These are phyloP conservation scores for Xanthia icteritia DNA, from an alignment of 2,888 invertebrate genomes.

Conservation along the genomic window DNA sequence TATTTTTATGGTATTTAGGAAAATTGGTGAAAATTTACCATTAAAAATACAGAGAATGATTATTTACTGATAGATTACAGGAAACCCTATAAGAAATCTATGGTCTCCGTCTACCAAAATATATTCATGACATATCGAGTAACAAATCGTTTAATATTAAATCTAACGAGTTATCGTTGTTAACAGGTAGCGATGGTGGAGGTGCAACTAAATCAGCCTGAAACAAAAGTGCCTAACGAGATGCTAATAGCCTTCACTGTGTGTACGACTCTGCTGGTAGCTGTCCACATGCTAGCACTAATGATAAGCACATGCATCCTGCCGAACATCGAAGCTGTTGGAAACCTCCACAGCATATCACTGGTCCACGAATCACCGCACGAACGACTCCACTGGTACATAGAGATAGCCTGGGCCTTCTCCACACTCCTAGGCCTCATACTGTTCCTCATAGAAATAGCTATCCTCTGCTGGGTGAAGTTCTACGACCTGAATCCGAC, in stretches of 20 bases:
- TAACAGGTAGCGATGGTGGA: slow-evolving; percentile 96
- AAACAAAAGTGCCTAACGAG: slow-evolving; percentile 93
- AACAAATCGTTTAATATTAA: background rate
- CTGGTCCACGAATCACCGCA: slow-evolving; percentile 97
- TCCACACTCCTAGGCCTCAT: slow-evolving; percentile 98
- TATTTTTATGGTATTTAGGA: too few relatives aligned
- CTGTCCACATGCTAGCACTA: slow-evolving; percentile 98
- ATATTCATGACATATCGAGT: too few relatives aligned
- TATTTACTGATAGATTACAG: too few relatives aligned
- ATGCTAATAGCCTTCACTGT: slow-evolving; percentile 98
- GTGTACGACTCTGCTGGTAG: slow-evolving; percentile 98
- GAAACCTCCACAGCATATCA: slow-evolving; percentile 96
- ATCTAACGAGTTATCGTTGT: slow-evolving; percentile 29
- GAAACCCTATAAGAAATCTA: too few relatives aligned
- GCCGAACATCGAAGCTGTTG: slow-evolving; percentile 99
- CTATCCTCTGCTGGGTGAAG: slow-evolving; percentile 99
- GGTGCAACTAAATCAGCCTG: slow-evolving; percentile 95
- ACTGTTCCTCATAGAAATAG: slow-evolving; percentile 98
- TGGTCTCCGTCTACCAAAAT: too few relatives aligned
- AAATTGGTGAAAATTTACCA: too few relatives aligned
- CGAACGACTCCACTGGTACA: slow-evolving; percentile 97
- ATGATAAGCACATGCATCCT: slow-evolving; percentile 99
- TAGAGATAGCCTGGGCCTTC: slow-evolving; percentile 99
- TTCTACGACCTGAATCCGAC: slow-evolving; percentile 96
- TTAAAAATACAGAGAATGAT: too few relatives aligned